Evolutionary conservation across 2,113 vertebrate genomes (phyloP), one percentile per base, ranked within the genome.

Genomic region (Nyctibius bracteatus): DNA sequence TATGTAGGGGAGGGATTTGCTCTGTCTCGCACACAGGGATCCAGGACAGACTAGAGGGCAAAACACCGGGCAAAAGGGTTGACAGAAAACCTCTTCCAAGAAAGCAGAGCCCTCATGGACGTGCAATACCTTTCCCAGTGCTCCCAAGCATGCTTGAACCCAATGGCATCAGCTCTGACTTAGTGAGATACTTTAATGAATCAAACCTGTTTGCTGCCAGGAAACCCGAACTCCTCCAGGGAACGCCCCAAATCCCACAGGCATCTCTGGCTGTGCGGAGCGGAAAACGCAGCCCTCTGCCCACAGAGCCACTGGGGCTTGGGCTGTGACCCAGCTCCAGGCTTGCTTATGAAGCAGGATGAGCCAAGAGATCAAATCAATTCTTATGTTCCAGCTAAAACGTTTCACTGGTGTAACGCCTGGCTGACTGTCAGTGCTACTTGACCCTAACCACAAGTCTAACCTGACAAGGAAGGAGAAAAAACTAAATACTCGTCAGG

Each of bases 361-460:
- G 44, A 84, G 68, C 58, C 95, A 94, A 88, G 68, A 91, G 55
- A 73, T 35, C 66, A 86, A 94, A 96, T 79, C 67, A 58, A 63
- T 84, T 61, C 59, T 86, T 66, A 23, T 75, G 75, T 85, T 82
- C 66, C 73, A 72, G 85, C 78, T 88, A 35, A 73, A 93, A 70
- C 44, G 47, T 54, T 57, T 75, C 66, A 22, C 31, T 78, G 59
- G 55, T 44, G 75, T 51, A 47, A 90, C 0, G 2, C 59, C 58
- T 66, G 88, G 59, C 74, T 21, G 47, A 16, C 37, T 39, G 41
- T 65, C 88, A 54, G 74, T 2, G 43, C 58, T 21, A 17, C 74
- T 55, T 33, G 66, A 33, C 62, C 78, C 81, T 62, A 59, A 65
- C 43, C 67, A 22, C 58, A 39, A 51, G 35, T n/a, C 71, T 59